A percentile compares a stretch with the other conserved stretches of the same genome.
Evolutionary conservation across 1,140 invertebrate genomes (phyloP).

Genomic region (Bombus consobrinus): DNA sequence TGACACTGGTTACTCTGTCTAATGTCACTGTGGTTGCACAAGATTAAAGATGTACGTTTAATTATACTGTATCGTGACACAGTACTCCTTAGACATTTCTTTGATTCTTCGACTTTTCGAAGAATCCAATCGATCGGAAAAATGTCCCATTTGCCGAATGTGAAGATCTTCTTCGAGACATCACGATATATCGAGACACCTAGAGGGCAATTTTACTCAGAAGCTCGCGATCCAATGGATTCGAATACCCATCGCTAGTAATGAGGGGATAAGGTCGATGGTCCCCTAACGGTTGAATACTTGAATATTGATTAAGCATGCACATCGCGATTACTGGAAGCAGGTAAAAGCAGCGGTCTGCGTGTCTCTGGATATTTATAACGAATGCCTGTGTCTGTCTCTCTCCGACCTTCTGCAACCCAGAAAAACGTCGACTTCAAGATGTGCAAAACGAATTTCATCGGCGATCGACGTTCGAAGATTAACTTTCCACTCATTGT

Average conservation of each 20-base stretch:
- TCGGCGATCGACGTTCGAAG: constrained; percentile 52
- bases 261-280: constrained; percentile 17
- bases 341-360: constrained; percentile 66
- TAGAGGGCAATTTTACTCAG: background rate
- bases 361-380: constrained; percentile 77
- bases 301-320: constrained; percentile 77
- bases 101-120: too few relatives aligned
- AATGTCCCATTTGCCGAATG: too few relatives aligned
- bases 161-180: too few relatives aligned
- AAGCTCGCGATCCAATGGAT: background rate
- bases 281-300: constrained; percentile 63
- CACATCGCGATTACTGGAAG: constrained; percentile 71
- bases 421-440: background rate
- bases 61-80: too few relatives aligned
- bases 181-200: too few relatives aligned
- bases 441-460: constrained; percentile 40
- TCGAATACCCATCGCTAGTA: constrained; percentile 41
- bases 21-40: too few relatives aligned
- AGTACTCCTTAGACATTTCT: too few relatives aligned
- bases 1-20: too few relatives aligned
- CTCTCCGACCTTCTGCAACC: background rate
- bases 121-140: too few relatives aligned
- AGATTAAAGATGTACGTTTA: too few relatives aligned
- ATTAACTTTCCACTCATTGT: constrained; percentile 43
- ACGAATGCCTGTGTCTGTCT: constrained; percentile 35